Conservation (phyloP, 2,113 vertebrate genomes). For the Phycodurus eques region DNA sequence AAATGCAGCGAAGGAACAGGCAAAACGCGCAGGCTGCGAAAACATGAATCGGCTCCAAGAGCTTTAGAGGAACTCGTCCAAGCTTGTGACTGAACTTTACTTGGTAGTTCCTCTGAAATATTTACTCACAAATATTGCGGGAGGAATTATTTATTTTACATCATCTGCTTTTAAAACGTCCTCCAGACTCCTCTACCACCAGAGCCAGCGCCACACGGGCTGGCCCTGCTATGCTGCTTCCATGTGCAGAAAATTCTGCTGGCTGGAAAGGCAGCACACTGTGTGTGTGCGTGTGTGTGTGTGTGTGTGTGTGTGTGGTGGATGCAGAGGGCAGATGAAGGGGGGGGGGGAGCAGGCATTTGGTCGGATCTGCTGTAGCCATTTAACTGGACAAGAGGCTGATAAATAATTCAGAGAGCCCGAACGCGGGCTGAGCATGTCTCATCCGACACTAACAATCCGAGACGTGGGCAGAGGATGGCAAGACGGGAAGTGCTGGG, state of each 20-base stretch:
- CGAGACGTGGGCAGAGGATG: conserved; percentile 32
- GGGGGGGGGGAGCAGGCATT: conserved; percentile 18
- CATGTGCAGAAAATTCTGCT: conserved; percentile 42
- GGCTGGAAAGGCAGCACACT: conserved; percentile 31
- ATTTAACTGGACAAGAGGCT: conserved; percentile 69
- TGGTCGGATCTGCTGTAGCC: conserved; percentile 53
- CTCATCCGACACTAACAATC: conserved; percentile 62
- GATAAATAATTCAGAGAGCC: conserved; percentile 70
- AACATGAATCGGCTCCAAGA: background rate
- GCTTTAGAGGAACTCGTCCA: background rate
- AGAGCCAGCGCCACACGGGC: background rate
- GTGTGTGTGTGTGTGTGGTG: background rate
- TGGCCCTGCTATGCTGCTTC: background rate
- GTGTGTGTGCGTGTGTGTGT: conserved; percentile 11
- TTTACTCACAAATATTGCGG: conserved; percentile 25
- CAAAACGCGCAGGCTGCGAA: background rate
- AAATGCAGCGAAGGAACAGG: background rate
- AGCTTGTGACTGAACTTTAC: conserved; percentile 5
- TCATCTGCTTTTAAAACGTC: conserved; percentile 29
- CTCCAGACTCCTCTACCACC: conserved; percentile 2
- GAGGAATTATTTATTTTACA: conserved; percentile 22
- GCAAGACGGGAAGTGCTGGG: background rate
- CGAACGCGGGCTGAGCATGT: conserved; percentile 53
- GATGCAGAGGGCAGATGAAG: background rate
- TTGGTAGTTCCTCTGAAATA: background rate